Base-by-base conservation (phyloP, 2,113 vertebrate genomes). In the Platycercus adscitus region DNA sequence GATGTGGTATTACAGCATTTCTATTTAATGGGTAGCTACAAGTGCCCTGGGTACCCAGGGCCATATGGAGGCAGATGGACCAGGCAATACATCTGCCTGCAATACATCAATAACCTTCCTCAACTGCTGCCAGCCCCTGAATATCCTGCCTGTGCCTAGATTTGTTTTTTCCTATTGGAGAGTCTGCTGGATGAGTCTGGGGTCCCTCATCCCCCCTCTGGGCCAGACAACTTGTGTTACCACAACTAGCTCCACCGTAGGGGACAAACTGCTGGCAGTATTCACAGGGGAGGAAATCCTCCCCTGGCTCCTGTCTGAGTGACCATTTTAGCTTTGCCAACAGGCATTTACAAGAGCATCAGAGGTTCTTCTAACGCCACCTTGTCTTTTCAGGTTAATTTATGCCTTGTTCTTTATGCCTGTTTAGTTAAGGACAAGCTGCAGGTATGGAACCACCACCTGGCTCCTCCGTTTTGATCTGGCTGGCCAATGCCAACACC, bases 351-450 rank as follows among this genome's bases (percentile, higher is more conserved):
- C 56, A 78, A 71, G 52, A 90, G 43, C 41, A 90, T 75, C 29
- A 61, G 43, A 83, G 50, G 61, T 66, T 89, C 52, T 78, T 88
- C 65, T 64, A 81, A 72, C 9, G 37, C 72, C 65, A 79, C 41
- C 26, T 61, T 26, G 0, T 75, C 77, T 86, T 84, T 75, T n/a
- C 61, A 49, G 76, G 83, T 76, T 94, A 93, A 94, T 95, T 94
- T 93, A 93, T 91, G 71, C 91, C 46, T 84, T 90, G 94, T 47
- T 94, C 88, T 96, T 95, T 83, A 86, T 69, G 95, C 86, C 61
- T 89, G 55, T 80, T 90, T 86, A 91, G 91, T 83, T 91, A 90
- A 90, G 93, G 93, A 90, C 85, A 47, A 11, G 71, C 76, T 93
- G 88, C 60, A 88, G 53, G 77, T 93, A 93, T 3, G 21, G 68